Conservation (phyloP, 2,797 vertebrate genomes). For the Ptychobarbus kaznakovi region DNA sequence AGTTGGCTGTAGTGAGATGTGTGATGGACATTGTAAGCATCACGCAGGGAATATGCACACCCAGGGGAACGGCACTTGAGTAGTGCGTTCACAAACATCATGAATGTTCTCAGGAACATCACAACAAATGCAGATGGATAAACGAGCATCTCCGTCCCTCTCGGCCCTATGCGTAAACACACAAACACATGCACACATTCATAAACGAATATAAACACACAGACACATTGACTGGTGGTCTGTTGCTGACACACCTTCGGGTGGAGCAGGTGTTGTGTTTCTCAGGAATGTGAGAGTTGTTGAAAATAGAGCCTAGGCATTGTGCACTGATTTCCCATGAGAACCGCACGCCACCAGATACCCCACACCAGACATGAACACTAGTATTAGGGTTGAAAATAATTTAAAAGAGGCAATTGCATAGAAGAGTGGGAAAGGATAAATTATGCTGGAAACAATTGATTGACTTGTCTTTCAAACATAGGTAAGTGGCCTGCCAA, state of each 20-base stretch:
- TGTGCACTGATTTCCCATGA: constrained; percentile 62
- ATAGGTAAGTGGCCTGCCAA: constrained; percentile 95
- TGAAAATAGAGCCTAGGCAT: constrained; percentile 49
- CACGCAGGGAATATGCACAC: constrained; percentile 13
- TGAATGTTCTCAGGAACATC: background rate
- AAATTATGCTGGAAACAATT: background rate
- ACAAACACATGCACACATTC: background rate
- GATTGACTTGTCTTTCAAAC: background rate
- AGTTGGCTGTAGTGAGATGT: constrained; percentile 1
- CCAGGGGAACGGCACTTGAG: constrained; percentile 2
- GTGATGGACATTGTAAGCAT: constrained; percentile 5
- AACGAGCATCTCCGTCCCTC: constrained; percentile 6
- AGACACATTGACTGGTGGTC: constrained; percentile 54
- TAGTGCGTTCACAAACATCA: background rate
- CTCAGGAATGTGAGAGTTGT: constrained; percentile 47
- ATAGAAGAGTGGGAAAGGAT: background rate
- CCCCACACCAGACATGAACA: constrained; percentile 48
- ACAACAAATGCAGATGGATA: constrained; percentile 22
- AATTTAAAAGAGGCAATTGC: background rate
- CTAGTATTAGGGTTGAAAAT: background rate
- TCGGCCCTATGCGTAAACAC: background rate
- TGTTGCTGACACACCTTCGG: constrained; percentile 51
- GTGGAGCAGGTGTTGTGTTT: constrained; percentile 63
- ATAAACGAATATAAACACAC: constrained; percentile 15
- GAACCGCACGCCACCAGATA: constrained; percentile 47